Percentiles rank a stretch among this genome's conserved stretches.
Evolutionary conservation across 2,888 invertebrate species (phyloP).

Genomic region (Plebejus melissa): DNA sequence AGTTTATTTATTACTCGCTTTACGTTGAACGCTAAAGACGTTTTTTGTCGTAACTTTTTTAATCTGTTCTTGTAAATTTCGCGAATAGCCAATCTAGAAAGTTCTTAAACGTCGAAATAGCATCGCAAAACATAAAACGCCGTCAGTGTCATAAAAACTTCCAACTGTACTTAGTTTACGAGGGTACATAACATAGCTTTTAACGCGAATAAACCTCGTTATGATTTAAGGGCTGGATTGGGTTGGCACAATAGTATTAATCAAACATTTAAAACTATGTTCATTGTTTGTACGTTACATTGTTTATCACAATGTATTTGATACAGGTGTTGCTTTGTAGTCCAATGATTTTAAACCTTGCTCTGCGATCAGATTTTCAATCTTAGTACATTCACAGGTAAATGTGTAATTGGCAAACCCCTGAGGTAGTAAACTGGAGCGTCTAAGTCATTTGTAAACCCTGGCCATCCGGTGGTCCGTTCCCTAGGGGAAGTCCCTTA

Average conservation of each 20-base stretch:
- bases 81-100: conserved; percentile 16
- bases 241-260: conserved; percentile 8
- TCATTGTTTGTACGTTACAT: not conserved
- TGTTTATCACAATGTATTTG: not conserved
- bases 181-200: conserved; percentile 33
- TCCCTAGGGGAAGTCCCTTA: not conserved
- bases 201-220: conserved; percentile 32
- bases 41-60: conserved; percentile 8
- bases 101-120: conserved; percentile 25
- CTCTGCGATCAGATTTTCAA: not conserved
- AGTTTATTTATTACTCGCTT: conserved; percentile 14
- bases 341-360: too few species aligned
- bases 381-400: not conserved
- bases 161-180: conserved; percentile 32
- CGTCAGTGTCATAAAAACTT: conserved; percentile 29
- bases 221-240: conserved; percentile 31
- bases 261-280: conserved; percentile 7
- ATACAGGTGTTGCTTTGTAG: too few species aligned
- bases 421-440: not conserved
- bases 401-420: not conserved
- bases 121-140: conserved; percentile 25
- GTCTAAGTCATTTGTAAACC: not conserved
- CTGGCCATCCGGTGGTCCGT: not conserved
- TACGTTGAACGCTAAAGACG: not conserved
- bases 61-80: conserved; percentile 8